Conservation (phyloP, 2,888 invertebrate species). For the Synergus itoensis region DNA sequence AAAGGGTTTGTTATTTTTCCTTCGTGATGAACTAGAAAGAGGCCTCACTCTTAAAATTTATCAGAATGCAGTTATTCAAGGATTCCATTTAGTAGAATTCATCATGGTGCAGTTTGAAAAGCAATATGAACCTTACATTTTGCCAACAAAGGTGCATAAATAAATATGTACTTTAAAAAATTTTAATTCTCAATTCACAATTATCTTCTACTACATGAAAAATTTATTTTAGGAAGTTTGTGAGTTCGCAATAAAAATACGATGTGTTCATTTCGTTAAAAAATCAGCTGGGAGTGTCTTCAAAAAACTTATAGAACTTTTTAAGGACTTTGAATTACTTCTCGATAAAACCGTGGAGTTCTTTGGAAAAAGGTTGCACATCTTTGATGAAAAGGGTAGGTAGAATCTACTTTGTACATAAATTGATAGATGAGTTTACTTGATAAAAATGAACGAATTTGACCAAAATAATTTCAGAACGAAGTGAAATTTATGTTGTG, state of each 20-base stretch:
- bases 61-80: slow-evolving; percentile 55
- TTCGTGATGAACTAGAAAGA: slow-evolving; percentile 54
- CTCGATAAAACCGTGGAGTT: slow-evolving; percentile 52
- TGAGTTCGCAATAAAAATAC: slow-evolving; percentile 55
- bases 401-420: neutral
- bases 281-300: slow-evolving; percentile 62
- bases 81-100: slow-evolving; percentile 60
- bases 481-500: slow-evolving; percentile 50
- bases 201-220: slow-evolving; percentile 35
- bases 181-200: slow-evolving; percentile 14
- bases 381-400: slow-evolving; percentile 57
- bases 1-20: slow-evolving; percentile 59
- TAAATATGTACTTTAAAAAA: neutral
- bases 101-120: slow-evolving; percentile 62
- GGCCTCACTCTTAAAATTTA: slow-evolving; percentile 43
- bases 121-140: slow-evolving; percentile 58
- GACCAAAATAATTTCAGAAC: slow-evolving; percentile 5
- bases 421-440: neutral
- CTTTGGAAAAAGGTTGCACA: slow-evolving; percentile 53
- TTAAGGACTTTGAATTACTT: slow-evolving; percentile 55
- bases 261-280: slow-evolving; percentile 53
- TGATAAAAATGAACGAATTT: slow-evolving; percentile 13
- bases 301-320: slow-evolving; percentile 61
- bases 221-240: slow-evolving; percentile 62
- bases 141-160: slow-evolving; percentile 57